Evolutionary conservation across 1,140 invertebrate species (phyloP).

Genomic region (Nebria ingens): DNA sequence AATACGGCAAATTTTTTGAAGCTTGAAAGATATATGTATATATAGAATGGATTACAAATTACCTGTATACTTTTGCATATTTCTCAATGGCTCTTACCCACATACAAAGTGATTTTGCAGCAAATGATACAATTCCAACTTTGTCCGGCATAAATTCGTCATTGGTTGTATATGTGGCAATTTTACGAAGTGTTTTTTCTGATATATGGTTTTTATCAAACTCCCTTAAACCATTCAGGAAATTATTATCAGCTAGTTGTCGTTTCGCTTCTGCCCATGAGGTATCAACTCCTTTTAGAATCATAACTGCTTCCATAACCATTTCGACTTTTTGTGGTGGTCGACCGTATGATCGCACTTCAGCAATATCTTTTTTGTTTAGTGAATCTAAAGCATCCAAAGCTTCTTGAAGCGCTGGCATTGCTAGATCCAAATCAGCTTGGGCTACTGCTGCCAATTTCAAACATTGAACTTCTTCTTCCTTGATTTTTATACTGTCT

Average conservation of each 20-base stretch:
- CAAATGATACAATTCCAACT: slow-evolving; percentile 65
- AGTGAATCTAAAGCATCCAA: slow-evolving; percentile 59
- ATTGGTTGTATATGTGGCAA: slow-evolving; percentile 64
- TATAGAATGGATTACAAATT: too few relatives aligned
- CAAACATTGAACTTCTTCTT: slow-evolving; percentile 71
- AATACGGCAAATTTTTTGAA: too few relatives aligned
- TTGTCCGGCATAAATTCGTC: slow-evolving; percentile 79
- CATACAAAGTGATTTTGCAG: slow-evolving; percentile 74
- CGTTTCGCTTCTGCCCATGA: slow-evolving; percentile 78
- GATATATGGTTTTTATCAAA: slow-evolving; percentile 82
- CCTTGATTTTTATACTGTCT: slow-evolving; percentile 55
- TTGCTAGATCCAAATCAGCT: slow-evolving; percentile 67
- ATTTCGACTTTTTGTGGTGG: slow-evolving; percentile 77
- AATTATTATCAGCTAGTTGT: slow-evolving; percentile 68
- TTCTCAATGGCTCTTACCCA: slow-evolving; percentile 88
- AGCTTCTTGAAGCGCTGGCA: slow-evolving; percentile 75
- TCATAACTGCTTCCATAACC: slow-evolving; percentile 83
- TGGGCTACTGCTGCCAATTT: slow-evolving; percentile 67
- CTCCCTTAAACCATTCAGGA: slow-evolving; percentile 63
- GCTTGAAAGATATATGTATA: background rate
- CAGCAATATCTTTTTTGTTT: slow-evolving; percentile 79
- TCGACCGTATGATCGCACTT: slow-evolving; percentile 77
- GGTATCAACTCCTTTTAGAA: slow-evolving; percentile 64
- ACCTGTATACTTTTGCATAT: slow-evolving; percentile 76
- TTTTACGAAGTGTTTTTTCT: slow-evolving; percentile 68